Conservation (phyloP, 1,140 invertebrate species). For the Calycopis cecrops region DNA sequence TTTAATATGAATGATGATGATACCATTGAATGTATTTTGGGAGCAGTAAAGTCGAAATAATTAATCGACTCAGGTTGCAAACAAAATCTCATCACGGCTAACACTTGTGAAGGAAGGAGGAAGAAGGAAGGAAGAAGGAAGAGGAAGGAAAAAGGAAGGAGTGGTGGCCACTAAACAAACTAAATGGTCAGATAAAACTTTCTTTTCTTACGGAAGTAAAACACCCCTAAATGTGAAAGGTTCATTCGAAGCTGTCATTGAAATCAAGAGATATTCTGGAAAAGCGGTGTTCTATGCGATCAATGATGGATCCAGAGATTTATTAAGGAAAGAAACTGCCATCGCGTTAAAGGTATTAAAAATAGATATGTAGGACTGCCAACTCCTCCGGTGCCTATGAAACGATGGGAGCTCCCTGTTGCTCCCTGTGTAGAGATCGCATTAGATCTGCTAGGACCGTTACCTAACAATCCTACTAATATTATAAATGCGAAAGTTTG, state of each 20-base stretch:
- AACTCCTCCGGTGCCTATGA: conserved; percentile 30
- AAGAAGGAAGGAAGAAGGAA: too few relatives aligned
- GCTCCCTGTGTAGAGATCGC: conserved; percentile 35
- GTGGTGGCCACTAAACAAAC: conserved; percentile 17
- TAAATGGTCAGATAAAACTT: conserved; percentile 21
- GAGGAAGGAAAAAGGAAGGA: conserved; percentile 20
- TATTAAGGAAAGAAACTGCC: conserved; percentile 30
- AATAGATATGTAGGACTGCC: conserved; percentile 21
- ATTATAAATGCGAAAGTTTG: too few relatives aligned
- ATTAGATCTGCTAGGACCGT: conserved; percentile 35
- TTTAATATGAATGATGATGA: not conserved
- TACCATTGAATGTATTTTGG: conserved; percentile 27
- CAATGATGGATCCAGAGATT: conserved; percentile 25
- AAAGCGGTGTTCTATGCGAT: conserved; percentile 24
- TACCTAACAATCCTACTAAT: too few relatives aligned
- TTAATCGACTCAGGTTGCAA: conserved; percentile 34
- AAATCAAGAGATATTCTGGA: conserved; percentile 9
- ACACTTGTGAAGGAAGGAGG: conserved; percentile 29
- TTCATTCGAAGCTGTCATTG: conserved; percentile 28
- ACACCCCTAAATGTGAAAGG: conserved; percentile 27
- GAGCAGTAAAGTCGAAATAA: conserved; percentile 25
- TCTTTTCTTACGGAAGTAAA: conserved; percentile 27
- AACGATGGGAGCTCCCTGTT: conserved; percentile 30
- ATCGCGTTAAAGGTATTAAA: conserved; percentile 25
- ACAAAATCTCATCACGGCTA: conserved; percentile 27